These are phyloP conservation scores for Nibea coibor DNA, from an alignment of 2,113 vertebrate genomes.

Conservation along the genomic window DNA sequence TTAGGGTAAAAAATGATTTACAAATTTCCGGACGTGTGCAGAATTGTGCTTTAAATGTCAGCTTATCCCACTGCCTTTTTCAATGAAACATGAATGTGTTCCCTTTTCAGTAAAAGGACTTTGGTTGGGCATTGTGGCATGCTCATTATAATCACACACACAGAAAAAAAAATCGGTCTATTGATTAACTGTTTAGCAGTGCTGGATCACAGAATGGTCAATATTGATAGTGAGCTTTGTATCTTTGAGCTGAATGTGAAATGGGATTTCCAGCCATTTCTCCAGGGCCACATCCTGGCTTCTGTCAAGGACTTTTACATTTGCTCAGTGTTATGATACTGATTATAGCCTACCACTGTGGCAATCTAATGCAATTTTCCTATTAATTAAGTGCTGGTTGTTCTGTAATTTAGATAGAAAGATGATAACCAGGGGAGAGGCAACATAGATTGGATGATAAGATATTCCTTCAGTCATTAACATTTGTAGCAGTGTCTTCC, in stretches of 20 bases:
- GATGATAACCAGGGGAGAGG: constrained; percentile 57
- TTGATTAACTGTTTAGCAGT: constrained; percentile 51
- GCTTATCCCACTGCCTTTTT: constrained; percentile 35
- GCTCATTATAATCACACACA: constrained; percentile 23
- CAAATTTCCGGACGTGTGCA: constrained; percentile 62
- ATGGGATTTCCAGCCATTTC: constrained; percentile 43
- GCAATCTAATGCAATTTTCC: constrained; percentile 60
- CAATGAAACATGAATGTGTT: constrained; percentile 34
- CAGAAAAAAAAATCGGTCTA: constrained; percentile 14
- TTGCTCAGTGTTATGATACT: constrained; percentile 36
- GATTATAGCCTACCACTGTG: constrained; percentile 48
- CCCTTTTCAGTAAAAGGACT: constrained; percentile 15
- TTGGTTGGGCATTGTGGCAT: constrained; percentile 16
- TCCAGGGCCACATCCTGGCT: constrained; percentile 37
- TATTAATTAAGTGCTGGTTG: constrained; percentile 66
- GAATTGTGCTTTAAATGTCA: constrained; percentile 68
- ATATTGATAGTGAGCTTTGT: constrained; percentile 42
- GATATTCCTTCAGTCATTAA: constrained; percentile 60
- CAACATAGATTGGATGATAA: constrained; percentile 56
- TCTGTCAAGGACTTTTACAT: constrained; percentile 56
- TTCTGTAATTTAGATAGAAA: constrained; percentile 56
- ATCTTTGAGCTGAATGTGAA: constrained; percentile 49
- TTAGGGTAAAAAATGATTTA: constrained; percentile 69
- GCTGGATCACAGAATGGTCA: constrained; percentile 46
- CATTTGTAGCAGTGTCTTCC: constrained; percentile 50